Conservation (phyloP, 2,113 vertebrate species). For the Platanista minor region DNA sequence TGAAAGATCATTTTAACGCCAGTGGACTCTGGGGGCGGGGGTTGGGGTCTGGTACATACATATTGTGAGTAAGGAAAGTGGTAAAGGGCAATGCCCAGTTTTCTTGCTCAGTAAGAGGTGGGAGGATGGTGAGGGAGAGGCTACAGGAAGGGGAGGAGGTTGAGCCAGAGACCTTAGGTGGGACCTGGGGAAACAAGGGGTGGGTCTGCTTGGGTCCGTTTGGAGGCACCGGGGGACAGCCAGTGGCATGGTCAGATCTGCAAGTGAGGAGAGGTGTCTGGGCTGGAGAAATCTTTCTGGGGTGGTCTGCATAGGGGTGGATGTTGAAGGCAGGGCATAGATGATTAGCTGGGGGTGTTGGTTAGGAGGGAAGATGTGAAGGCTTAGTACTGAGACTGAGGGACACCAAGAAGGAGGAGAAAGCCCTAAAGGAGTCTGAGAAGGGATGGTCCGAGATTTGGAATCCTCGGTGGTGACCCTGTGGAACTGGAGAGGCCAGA, state of each 20-base stretch:
- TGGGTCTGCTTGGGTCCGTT: not conserved
- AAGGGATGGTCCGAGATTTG: fast-evolving
- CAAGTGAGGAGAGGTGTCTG: not conserved
- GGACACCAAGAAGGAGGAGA: not conserved
- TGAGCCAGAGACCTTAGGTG: not conserved
- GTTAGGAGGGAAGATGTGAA: not conserved
- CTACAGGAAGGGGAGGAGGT: not conserved
- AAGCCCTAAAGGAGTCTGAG: not conserved
- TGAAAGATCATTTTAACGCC: not conserved
- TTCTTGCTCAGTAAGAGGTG: not conserved
- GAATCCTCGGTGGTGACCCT: too few species aligned
- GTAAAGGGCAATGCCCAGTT: too few species aligned
- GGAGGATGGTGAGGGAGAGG: not conserved
- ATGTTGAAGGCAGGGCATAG: not conserved
- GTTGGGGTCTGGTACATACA: not conserved
- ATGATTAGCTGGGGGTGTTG: too few species aligned
- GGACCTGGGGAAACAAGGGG: not conserved
- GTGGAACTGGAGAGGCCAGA: not conserved
- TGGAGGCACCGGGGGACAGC: not conserved
- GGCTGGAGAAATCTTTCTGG: not conserved
- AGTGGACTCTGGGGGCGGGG: not conserved
- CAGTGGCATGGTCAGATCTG: not conserved
- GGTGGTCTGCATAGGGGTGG: not conserved
- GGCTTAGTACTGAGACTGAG: not conserved
- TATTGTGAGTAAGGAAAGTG: not conserved